These are phyloP conservation scores for Lophura nycthemera DNA, from an alignment of 2,113 vertebrate species.

Conservation along the genomic window DNA sequence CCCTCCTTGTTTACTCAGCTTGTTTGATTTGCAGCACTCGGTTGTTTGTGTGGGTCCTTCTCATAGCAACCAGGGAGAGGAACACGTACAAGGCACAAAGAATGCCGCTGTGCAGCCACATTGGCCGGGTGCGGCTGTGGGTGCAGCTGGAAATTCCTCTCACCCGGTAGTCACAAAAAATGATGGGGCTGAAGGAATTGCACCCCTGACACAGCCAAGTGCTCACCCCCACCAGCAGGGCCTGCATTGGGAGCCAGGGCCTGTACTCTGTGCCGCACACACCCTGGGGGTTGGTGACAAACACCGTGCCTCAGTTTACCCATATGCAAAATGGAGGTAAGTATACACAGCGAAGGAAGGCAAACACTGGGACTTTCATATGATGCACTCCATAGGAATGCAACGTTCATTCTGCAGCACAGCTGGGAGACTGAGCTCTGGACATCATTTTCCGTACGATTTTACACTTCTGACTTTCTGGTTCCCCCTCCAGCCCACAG, in stretches of 20 bases:
- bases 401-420: fast-evolving
- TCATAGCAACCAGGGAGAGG: slow-evolving; percentile 51
- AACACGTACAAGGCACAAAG: slow-evolving; percentile 50
- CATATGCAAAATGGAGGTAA: not conserved
- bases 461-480: not conserved
- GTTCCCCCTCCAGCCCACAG: not conserved
- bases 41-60: slow-evolving; percentile 68
- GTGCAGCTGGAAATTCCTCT: slow-evolving; percentile 61
- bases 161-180: not conserved
- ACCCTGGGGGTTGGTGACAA: not conserved
- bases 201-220: not conserved
- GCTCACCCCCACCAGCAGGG: not conserved
- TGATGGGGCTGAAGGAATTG: not conserved
- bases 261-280: not conserved
- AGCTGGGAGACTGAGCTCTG: not conserved
- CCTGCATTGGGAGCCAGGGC: fast-evolving
- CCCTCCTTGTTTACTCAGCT: slow-evolving; percentile 38
- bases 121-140: slow-evolving; percentile 30
- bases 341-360: not conserved
- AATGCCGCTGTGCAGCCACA: slow-evolving; percentile 2
- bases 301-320: not conserved
- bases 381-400: not conserved
- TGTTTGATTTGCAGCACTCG: slow-evolving; percentile 42
- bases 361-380: not conserved
- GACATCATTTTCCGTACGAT: not conserved